Percentiles rank a stretch among this genome's conserved stretches.
Evolutionary conservation across 2,113 vertebrate species (phyloP).

Genomic region (Rana temporaria): DNA sequence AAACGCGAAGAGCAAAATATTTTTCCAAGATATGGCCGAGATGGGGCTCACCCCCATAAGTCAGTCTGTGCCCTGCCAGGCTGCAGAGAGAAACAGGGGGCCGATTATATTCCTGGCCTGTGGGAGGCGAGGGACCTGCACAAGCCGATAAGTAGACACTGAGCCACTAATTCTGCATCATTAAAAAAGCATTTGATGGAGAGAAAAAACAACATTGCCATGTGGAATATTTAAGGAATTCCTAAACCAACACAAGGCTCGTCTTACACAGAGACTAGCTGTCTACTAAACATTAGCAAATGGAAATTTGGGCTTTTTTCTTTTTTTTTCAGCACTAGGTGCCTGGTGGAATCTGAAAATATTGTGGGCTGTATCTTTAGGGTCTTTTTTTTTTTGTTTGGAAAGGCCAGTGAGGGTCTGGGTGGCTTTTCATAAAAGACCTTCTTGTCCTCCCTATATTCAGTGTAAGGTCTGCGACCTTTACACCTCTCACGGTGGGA

Average conservation of each 20-base stretch:
- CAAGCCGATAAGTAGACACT: slow-evolving; percentile 35
- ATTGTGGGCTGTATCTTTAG: slow-evolving; percentile 27
- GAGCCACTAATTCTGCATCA: slow-evolving; percentile 34
- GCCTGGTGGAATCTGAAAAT: slow-evolving; percentile 37
- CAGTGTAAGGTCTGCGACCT: slow-evolving; percentile 62
- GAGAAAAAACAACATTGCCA: slow-evolving; percentile 33
- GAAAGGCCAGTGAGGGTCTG: slow-evolving; percentile 52
- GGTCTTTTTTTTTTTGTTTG: slow-evolving; percentile 31
- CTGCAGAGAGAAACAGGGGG: slow-evolving; percentile 1
- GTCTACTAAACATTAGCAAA: slow-evolving; percentile 37
- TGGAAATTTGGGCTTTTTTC: slow-evolving; percentile 44
- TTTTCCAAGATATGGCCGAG: slow-evolving; percentile 20
- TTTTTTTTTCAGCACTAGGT: slow-evolving; percentile 24
- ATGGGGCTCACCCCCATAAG: slow-evolving; percentile 5
- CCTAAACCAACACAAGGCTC: slow-evolving; percentile 48
- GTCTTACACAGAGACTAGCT: slow-evolving; percentile 39
- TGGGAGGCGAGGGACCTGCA: slow-evolving; percentile 4
- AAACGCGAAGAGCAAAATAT: slow-evolving; percentile 21
- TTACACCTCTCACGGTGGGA: slow-evolving; percentile 58
- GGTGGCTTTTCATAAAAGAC: slow-evolving; percentile 60
- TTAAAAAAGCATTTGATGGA: slow-evolving; percentile 33
- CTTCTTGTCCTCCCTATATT: slow-evolving; percentile 63
- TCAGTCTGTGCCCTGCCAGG: not conserved
- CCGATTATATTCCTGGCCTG: slow-evolving; percentile 1
- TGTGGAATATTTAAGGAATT: slow-evolving; percentile 49